Percentiles rank a stretch among this genome's conserved stretches.
Conservation (phyloP, 1,140 invertebrate genomes). For the Pogonus chalceus region DNA sequence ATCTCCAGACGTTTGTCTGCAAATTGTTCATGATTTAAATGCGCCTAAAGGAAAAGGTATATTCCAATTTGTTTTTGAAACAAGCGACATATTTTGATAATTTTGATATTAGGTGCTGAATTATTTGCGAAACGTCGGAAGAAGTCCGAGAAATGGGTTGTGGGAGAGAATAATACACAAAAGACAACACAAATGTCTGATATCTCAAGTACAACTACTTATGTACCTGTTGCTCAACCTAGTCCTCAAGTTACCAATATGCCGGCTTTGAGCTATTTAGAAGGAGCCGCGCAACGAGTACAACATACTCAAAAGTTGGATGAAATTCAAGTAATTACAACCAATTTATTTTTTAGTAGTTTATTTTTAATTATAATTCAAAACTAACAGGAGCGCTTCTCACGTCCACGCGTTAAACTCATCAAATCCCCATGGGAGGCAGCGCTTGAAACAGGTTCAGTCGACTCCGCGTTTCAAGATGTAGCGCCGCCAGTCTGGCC, state of each 20-base stretch:
- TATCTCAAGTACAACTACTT: constrained; percentile 33
- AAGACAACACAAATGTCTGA: constrained; percentile 24
- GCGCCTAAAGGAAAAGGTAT: constrained; percentile 66
- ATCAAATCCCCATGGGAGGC: constrained; percentile 65
- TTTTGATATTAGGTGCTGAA: constrained; percentile 53
- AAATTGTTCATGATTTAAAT: constrained; percentile 66
- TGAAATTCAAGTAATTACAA: constrained; percentile 40
- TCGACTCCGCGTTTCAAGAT: constrained; percentile 55
- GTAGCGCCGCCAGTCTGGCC: constrained; percentile 25
- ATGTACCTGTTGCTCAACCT: constrained; percentile 32
- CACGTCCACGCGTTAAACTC: constrained; percentile 46
- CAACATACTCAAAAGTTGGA: constrained; percentile 43
- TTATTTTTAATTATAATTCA: background rate
- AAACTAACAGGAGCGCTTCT: constrained; percentile 43
- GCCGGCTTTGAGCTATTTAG: constrained; percentile 35
- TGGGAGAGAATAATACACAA: constrained; percentile 55
- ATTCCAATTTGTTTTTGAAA: background rate
- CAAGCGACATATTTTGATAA: constrained; percentile 6
- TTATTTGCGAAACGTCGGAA: constrained; percentile 79
- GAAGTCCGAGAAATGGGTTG: constrained; percentile 77
- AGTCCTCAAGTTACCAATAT: constrained; percentile 28
- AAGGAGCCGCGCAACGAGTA: constrained; percentile 34
- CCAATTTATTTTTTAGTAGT: background rate
- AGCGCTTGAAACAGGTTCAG: constrained; percentile 56
- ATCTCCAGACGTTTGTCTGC: constrained; percentile 59